These are phyloP conservation scores for Euphydryas editha DNA, from an alignment of 2,888 invertebrate genomes.

Conservation along the genomic window DNA sequence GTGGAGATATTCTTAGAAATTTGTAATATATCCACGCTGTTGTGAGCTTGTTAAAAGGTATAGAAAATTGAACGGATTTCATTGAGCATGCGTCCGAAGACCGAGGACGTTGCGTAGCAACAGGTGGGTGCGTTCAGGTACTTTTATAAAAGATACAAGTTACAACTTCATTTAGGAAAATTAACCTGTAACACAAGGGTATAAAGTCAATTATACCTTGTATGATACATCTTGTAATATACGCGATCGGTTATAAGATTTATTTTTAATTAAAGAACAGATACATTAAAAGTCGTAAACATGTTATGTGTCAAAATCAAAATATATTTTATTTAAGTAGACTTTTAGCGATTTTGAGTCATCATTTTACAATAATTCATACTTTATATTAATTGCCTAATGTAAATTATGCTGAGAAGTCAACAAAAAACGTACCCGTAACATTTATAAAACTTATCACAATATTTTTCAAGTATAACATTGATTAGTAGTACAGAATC, in stretches of 20 bases:
- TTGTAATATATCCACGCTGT: background rate
- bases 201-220: background rate
- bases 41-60: conserved; percentile 6
- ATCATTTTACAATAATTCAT: no score
- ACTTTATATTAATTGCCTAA: no score
- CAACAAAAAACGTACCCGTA: no score
- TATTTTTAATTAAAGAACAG: no score
- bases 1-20: background rate
- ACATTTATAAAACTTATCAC: no score
- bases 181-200: conserved; percentile 14
- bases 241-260: no score
- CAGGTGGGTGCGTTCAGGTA: conserved; percentile 35
- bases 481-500: no score
- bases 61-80: conserved; percentile 30
- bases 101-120: conserved; percentile 39
- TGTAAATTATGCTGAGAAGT: no score
- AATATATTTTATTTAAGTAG: no score
- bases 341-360: no score
- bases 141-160: conserved; percentile 9
- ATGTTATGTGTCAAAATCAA: no score
- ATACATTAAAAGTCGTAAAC: background rate
- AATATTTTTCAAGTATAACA: no score
- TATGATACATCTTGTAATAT: background rate
- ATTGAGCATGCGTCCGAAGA: conserved; percentile 37
- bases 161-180: conserved; percentile 1